Evolutionary conservation across 2,888 invertebrate species (phyloP), one percentile per base, ranked within the genome.

Genomic region (Polietes domitor): DNA sequence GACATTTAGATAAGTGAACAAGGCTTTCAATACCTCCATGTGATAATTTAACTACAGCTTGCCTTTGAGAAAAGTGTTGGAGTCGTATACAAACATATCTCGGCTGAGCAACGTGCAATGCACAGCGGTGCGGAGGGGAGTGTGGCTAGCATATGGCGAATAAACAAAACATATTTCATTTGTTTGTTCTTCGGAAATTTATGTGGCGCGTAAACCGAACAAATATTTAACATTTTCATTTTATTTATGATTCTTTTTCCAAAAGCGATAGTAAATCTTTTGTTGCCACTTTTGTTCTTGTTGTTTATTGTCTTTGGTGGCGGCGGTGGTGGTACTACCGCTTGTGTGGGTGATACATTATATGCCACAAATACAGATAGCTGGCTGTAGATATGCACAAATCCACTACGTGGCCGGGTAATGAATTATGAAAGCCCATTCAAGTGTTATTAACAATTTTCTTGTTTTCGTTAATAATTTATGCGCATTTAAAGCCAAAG

Each of bases 381-480:
- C 19, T 4, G 21, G 9, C 10, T n/a, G n/a, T n/a, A n/a, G n/a
- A n/a, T n/a, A n/a, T n/a, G 65, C 68, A 10, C 43, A 9, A 24
- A 68, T 24, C 65, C 68, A 68, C 68, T 50, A 63, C 32, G 50
- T 68, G 17, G 50, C 68, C 68, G 24, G 15, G 68, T 17, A 28
- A 68, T 68, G 68, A 68, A 41, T 68, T 68, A 70, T 73, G 61
- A 70, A 82, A 77, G 77, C 41, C 24, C 73, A 74, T 82, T 74
- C 70, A 77, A 70, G 37, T 77, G 61, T 74, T 41, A 73, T 70
- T 77, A 21, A 55, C 21, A n/a, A 43, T 24, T 43, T 15, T 24
- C 43, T 24, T 43, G 68, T 24, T 43, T 47, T n/a, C n/a, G 41
- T 37, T 12, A 68, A 68, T 68, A 68, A 68, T 68, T 68, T 68